These are phyloP conservation scores for Pseudopleuronectes americanus DNA, from an alignment of 2,797 vertebrate genomes.

Conservation along the genomic window DNA sequence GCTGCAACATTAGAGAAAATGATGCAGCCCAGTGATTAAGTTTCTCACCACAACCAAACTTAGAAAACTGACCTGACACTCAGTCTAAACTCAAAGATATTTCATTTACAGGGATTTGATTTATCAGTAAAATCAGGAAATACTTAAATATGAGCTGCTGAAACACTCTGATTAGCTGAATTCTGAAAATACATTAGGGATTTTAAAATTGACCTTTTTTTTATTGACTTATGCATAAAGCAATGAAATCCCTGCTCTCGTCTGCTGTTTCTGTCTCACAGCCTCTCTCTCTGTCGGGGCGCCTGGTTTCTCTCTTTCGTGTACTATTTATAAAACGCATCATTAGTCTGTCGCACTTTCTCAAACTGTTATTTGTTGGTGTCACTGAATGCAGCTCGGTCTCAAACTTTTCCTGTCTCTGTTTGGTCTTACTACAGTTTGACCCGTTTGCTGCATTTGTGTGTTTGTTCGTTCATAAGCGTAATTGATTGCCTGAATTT, in stretches of 20 bases:
- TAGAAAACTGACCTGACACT: no score
- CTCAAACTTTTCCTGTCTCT: conserved; percentile 12
- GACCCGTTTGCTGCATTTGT: conserved; percentile 28
- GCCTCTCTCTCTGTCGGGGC: conserved; percentile 29
- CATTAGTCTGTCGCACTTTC: conserved; percentile 34
- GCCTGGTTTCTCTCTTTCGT: conserved; percentile 55
- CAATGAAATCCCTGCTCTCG: not conserved
- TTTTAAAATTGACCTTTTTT: no score
- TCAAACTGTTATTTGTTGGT: conserved; percentile 21
- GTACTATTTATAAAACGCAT: conserved; percentile 48
- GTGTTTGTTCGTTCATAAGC: conserved; percentile 39
- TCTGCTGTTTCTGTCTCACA: conserved; percentile 14
- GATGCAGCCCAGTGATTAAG: no score
- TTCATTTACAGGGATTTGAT: no score
- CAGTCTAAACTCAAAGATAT: no score
- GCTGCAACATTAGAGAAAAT: no score
- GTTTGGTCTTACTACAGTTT: conserved; percentile 8
- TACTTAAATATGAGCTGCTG: no score
- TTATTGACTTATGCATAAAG: not conserved
- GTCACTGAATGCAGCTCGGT: conserved; percentile 3
- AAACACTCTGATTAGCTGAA: no score
- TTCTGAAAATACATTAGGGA: no score
- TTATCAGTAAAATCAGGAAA: no score
- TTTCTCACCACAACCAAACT: no score
- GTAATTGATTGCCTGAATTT: conserved; percentile 44